Evolutionary conservation across 2,113 vertebrate species (phyloP).

Genomic region (Zootoca vivipara): DNA sequence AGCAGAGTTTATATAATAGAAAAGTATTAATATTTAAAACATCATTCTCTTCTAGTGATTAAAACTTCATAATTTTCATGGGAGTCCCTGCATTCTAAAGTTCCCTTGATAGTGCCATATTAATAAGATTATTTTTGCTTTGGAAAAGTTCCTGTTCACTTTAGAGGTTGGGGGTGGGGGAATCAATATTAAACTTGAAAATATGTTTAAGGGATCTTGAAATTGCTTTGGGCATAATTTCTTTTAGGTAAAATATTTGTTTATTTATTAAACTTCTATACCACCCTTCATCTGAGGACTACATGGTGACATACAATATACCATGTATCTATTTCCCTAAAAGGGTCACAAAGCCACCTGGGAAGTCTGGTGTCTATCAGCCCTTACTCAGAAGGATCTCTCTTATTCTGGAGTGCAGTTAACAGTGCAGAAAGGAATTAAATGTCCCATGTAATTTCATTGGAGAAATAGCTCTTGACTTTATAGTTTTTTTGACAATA

Average conservation of each 20-base stretch:
- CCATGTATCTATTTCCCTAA: neutral
- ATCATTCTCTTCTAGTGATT: neutral
- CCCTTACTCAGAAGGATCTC: slow-evolving; percentile 29
- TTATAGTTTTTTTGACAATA: slow-evolving; percentile 53
- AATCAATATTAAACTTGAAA: neutral
- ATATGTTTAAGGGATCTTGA: neutral
- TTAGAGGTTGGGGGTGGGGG: neutral
- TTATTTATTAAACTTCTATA: too few relatives aligned
- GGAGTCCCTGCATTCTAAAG: neutral
- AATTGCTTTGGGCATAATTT: neutral
- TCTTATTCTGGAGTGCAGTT: slow-evolving; percentile 27
- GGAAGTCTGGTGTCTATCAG: neutral
- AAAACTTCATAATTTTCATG: neutral
- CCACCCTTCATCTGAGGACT: too few relatives aligned
- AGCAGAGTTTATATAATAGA: slow-evolving; percentile 18
- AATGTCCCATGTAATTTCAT: slow-evolving; percentile 48
- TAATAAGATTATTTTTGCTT: neutral
- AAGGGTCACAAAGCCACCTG: neutral
- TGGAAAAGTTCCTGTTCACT: neutral
- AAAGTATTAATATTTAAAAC: neutral
- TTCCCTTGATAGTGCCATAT: neutral
- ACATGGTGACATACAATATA: neutral
- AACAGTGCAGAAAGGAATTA: slow-evolving; percentile 50
- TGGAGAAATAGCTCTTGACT: slow-evolving; percentile 44
- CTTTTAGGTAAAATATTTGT: neutral